Evolutionary conservation across 2,113 vertebrate species (phyloP).

Genomic region (Misgurnus mizolepis): DNA sequence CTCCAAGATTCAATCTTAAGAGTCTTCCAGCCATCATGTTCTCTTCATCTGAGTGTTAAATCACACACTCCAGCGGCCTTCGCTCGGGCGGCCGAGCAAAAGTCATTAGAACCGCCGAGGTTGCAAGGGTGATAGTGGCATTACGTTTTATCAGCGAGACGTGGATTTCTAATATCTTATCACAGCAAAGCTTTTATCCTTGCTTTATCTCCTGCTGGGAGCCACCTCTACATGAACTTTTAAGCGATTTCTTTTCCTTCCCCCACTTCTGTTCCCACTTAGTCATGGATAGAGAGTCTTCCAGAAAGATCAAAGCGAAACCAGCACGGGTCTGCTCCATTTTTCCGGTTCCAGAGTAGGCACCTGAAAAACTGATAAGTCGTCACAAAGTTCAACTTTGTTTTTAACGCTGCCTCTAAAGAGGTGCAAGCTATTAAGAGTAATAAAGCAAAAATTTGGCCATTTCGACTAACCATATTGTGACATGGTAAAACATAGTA

Average conservation of each 20-base stretch:
- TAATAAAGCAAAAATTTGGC: background rate
- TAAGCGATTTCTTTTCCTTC: slow-evolving; percentile 31
- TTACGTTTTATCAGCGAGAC: slow-evolving; percentile 31
- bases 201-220: slow-evolving; percentile 37
- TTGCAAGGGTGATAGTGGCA: slow-evolving; percentile 40
- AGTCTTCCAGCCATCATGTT: slow-evolving; percentile 13
- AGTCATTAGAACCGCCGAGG: slow-evolving; percentile 39
- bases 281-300: slow-evolving; percentile 25
- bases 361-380: background rate
- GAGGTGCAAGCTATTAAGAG: background rate
- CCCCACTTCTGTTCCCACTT: slow-evolving; percentile 30
- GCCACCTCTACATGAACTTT: slow-evolving; percentile 43
- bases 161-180: slow-evolving; percentile 48
- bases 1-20: slow-evolving; percentile 9
- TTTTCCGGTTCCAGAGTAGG: slow-evolving; percentile 23
- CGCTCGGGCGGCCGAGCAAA: slow-evolving; percentile 25
- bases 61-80: slow-evolving; percentile 23
- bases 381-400: slow-evolving; percentile 20
- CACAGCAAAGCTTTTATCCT: slow-evolving; percentile 36
- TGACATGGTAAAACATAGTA: background rate
- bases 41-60: slow-evolving; percentile 32
- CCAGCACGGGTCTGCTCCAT: slow-evolving; percentile 27
- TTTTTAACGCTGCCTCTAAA: slow-evolving; percentile 3
- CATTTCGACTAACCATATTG: background rate
- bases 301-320: slow-evolving; percentile 15